A percentile compares a stretch with the other conserved stretches of the same genome.
Evolutionary conservation across 2,888 invertebrate genomes (phyloP).

Genomic region (Phengaris arion): DNA sequence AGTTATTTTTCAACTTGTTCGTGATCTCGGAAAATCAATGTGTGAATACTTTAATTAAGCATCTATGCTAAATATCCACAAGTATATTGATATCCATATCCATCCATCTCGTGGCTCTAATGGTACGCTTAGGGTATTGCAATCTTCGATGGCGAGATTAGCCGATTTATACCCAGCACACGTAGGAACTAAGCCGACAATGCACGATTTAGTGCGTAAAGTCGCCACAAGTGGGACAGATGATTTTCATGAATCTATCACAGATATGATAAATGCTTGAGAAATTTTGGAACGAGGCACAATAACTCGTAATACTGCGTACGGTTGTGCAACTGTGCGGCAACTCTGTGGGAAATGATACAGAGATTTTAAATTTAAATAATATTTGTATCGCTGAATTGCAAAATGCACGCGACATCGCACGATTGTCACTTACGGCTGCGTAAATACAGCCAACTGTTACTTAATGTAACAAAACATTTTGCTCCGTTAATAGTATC

Average conservation of each 20-base stretch:
- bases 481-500: not conserved
- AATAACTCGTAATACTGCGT: constrained; percentile 51
- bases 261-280: constrained; percentile 35
- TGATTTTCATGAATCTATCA: constrained; percentile 29
- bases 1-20: too few species aligned
- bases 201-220: constrained; percentile 24
- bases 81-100: too few species aligned
- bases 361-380: constrained; percentile 64
- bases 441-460: not conserved
- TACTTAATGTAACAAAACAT: not conserved
- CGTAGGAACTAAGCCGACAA: constrained; percentile 18
- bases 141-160: constrained; percentile 1
- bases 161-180: constrained; percentile 6
- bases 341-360: constrained; percentile 62
- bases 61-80: too few species aligned
- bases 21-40: too few species aligned
- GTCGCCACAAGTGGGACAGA: constrained; percentile 25
- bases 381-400: constrained; percentile 68
- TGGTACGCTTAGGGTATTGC: constrained; percentile 6
- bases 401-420: constrained; percentile 40
- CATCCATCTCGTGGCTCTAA: not conserved
- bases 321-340: constrained; percentile 53
- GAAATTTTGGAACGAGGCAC: constrained; percentile 43
- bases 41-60: too few species aligned
- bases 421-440: constrained; percentile 29